Conservation (phyloP, 1,140 invertebrate species). For the Dolichoris vasculosae region DNA sequence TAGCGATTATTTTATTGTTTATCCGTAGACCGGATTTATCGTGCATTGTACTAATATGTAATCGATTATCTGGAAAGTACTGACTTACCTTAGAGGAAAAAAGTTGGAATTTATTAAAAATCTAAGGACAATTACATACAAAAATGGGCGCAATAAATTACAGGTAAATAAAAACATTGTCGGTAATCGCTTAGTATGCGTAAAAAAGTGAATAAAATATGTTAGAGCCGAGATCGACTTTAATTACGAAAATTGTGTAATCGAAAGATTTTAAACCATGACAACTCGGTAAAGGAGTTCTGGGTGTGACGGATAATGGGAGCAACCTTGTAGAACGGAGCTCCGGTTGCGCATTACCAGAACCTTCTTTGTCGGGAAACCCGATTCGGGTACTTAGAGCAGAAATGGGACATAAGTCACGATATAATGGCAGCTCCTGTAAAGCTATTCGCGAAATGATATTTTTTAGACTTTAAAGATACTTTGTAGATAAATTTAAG, state of each 20-base stretch:
- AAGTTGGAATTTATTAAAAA: no score
- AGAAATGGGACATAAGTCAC: conserved; percentile 34
- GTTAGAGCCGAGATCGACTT: neutral
- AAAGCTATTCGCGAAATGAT: conserved; percentile 1
- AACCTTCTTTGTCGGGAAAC: neutral
- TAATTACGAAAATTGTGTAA: neutral
- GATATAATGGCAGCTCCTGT: neutral
- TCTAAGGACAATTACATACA: neutral
- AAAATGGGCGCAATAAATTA: no score
- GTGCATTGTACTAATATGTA: no score
- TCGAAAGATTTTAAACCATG: neutral
- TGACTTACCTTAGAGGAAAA: no score
- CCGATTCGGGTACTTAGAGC: conserved; percentile 6
- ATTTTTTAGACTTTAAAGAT: conserved; percentile 9
- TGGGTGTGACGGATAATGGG: conserved; percentile 21
- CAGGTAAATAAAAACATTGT: neutral
- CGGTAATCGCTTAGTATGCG: no score
- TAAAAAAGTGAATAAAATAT: neutral
- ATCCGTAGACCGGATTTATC: no score
- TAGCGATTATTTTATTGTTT: no score
- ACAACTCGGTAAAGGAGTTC: neutral
- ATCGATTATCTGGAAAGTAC: no score
- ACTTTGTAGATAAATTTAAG: neutral
- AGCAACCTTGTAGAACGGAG: neutral
- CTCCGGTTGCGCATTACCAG: neutral